Conservation (phyloP, 2,797 vertebrate genomes). For the Muscicapa striata region DNA sequence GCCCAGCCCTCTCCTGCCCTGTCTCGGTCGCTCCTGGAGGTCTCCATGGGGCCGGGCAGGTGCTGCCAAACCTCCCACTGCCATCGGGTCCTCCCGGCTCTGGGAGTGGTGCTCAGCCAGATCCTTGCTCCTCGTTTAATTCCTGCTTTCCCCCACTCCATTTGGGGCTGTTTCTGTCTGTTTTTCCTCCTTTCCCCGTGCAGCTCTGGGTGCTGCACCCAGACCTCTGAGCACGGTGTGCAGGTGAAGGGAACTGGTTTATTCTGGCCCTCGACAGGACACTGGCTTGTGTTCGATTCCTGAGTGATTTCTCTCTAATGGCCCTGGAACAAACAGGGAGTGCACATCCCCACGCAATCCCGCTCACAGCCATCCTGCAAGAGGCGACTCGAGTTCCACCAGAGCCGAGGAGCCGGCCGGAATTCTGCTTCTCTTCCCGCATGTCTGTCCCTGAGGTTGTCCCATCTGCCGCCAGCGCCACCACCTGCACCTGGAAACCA, state of each 20-base stretch:
- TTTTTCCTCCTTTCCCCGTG: not conserved
- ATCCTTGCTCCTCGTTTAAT: not conserved
- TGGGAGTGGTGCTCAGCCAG: not conserved
- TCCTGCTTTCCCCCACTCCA: rapidly evolving
- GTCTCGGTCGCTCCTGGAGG: not conserved
- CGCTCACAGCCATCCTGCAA: not conserved
- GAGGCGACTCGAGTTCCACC: not conserved
- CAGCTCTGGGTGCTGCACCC: not conserved
- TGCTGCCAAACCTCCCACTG: not conserved
- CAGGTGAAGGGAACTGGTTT: not conserved
- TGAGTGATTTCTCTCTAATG: rapidly evolving
- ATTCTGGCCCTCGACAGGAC: not conserved
- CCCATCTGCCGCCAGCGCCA: not conserved
- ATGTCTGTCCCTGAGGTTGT: not conserved
- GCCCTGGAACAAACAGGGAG: not conserved
- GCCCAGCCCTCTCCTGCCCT: not conserved
- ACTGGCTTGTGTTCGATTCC: rapidly evolving
- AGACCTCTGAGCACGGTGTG: rapidly evolving
- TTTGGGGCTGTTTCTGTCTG: not conserved
- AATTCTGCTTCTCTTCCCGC: not conserved
- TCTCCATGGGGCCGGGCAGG: not conserved
- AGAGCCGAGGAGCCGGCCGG: rapidly evolving
- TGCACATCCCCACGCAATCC: not conserved
- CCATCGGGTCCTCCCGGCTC: not conserved
- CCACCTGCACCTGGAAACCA: not conserved